A percentile compares a stretch with the other conserved stretches of the same genome.
Evolutionary conservation across 1,140 invertebrate species (phyloP).

Genomic region (Onthophagus taurus): DNA sequence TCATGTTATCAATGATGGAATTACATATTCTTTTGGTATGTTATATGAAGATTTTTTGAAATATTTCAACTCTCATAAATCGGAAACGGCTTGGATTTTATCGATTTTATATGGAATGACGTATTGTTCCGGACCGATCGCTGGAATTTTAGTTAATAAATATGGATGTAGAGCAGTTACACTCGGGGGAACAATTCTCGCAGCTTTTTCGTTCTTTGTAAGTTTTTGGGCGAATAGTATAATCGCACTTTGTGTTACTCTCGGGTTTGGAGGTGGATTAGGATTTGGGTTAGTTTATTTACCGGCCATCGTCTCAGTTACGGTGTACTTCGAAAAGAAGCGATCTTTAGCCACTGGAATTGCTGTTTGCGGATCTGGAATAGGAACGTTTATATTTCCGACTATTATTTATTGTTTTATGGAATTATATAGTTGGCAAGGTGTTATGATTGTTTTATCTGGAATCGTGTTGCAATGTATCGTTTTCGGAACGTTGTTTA

Average conservation of each 20-base stretch:
- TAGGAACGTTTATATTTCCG: constrained; percentile 78
- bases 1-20: not conserved
- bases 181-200: constrained; percentile 74
- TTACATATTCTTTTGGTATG: not conserved
- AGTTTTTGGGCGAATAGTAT: constrained; percentile 70
- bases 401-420: constrained; percentile 64
- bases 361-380: constrained; percentile 86
- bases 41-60: not conserved
- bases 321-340: constrained; percentile 86
- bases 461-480: constrained; percentile 74
- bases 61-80: not conserved
- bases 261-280: constrained; percentile 80
- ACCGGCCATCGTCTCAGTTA: constrained; percentile 90
- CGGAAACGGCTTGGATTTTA: not conserved
- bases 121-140: constrained; percentile 54
- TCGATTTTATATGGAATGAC: not conserved
- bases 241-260: constrained; percentile 71
- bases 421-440: constrained; percentile 54
- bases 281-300: constrained; percentile 92
- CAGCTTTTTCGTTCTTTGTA: constrained; percentile 60
- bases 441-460: constrained; percentile 69
- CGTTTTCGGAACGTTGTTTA: constrained; percentile 74
- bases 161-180: constrained; percentile 86
- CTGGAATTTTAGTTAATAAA: constrained; percentile 84
- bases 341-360: constrained; percentile 88